phyloP scores from a whole-genome alignment of 1,140 invertebrate species.

The Apocrypta bakeri region DNA sequence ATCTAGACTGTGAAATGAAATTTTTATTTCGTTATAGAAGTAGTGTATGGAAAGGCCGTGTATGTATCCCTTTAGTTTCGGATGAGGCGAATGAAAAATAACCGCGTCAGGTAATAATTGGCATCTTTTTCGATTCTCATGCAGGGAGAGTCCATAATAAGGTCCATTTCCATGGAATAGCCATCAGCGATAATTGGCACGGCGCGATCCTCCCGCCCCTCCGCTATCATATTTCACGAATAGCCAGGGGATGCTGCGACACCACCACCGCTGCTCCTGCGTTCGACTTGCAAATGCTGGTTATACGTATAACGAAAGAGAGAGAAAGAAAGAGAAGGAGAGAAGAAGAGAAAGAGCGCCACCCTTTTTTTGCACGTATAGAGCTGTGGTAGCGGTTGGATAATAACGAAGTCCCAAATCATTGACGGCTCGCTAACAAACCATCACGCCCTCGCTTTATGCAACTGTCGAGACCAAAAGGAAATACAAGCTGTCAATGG shows the following conservation, averaged over 20 bases:
- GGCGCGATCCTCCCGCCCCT: constrained; percentile 58
- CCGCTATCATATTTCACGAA: constrained; percentile 73
- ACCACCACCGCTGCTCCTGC: neutral
- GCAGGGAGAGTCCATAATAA: constrained; percentile 65
- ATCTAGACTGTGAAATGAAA: no score
- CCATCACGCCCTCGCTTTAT: constrained; percentile 52
- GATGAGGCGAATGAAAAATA: neutral
- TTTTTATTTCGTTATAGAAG: no score
- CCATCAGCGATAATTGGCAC: constrained; percentile 74
- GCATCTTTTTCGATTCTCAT: constrained; percentile 69
- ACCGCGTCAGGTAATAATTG: constrained; percentile 66
- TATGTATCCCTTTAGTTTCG: neutral
- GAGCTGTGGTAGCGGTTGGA: constrained; percentile 52
- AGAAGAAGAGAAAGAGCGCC: constrained; percentile 50
- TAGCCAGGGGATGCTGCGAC: constrained; percentile 58
- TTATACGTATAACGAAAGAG: constrained; percentile 56
- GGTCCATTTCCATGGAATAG: constrained; percentile 75
- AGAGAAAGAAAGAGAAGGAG: neutral
- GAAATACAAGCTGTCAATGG: neutral
- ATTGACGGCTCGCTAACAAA: constrained; percentile 70
- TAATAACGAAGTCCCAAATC: constrained; percentile 67
- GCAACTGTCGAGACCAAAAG: constrained; percentile 24
- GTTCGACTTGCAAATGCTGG: constrained; percentile 63
- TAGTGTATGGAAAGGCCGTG: neutral
- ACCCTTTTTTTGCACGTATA: constrained; percentile 65